Evolutionary conservation across 1,140 invertebrate species (phyloP).

Genomic region (Drosophila truncata): DNA sequence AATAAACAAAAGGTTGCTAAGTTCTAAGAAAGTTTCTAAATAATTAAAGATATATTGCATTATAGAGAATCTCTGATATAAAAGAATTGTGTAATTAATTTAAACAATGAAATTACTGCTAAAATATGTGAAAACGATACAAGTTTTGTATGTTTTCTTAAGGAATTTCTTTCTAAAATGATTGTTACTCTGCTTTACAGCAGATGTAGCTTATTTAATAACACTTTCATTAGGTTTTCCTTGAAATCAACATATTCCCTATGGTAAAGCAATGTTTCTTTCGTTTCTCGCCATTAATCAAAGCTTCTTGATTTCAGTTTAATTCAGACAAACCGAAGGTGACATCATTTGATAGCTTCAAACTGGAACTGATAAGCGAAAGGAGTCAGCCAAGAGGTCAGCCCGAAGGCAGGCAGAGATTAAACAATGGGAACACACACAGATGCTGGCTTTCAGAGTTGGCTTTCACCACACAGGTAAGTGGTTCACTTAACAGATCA

Average conservation of each 20-base stretch:
- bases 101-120: background rate
- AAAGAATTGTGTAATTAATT: background rate
- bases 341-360: conserved; percentile 31
- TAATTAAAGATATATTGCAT: background rate
- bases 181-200: too few relatives aligned
- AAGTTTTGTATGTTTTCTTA: background rate
- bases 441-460: conserved; percentile 16
- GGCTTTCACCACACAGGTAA: conserved; percentile 29
- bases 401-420: conserved; percentile 1
- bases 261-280: background rate
- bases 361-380: conserved; percentile 26
- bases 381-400: conserved; percentile 23
- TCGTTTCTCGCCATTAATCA: conserved; percentile 12
- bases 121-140: background rate
- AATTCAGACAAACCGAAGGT: conserved; percentile 5
- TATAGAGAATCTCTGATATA: background rate
- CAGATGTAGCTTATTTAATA: background rate
- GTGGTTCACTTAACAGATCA: conserved; percentile 24
- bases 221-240: too few relatives aligned
- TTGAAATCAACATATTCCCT: background rate
- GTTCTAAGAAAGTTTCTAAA: background rate
- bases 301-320: conserved; percentile 1
- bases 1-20: background rate
- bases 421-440: conserved; percentile 32
- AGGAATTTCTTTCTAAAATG: background rate